Evolutionary conservation across 1,140 invertebrate genomes (phyloP).

Genomic region (Odontomachus brunneus): DNA sequence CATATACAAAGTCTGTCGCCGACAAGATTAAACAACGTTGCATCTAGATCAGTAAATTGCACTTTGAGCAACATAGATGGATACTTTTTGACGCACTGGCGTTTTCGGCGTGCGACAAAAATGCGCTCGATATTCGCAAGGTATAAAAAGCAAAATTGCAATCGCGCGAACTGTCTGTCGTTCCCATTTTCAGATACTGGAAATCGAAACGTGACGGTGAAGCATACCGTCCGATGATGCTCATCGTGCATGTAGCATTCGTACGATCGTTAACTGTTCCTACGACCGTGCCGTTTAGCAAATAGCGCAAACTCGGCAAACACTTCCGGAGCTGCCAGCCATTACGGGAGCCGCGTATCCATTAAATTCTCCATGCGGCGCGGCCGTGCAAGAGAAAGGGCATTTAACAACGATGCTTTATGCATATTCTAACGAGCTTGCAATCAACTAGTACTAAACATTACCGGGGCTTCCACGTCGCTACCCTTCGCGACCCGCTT

Average conservation of each 20-base stretch:
- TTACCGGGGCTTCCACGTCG: constrained; percentile 64
- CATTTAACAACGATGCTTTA: constrained; percentile 73
- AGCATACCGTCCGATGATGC: background rate
- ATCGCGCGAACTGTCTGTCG: background rate
- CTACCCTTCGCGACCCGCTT: constrained; percentile 53
- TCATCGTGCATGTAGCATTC: constrained; percentile 51
- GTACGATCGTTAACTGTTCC: constrained; percentile 55
- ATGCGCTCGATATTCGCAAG: too few species aligned
- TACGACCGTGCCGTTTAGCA: constrained; percentile 59
- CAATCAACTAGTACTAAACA: constrained; percentile 76
- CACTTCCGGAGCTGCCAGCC: constrained; percentile 62
- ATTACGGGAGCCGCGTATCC: constrained; percentile 41
- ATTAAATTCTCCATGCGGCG: constrained; percentile 59
- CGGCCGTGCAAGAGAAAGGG: constrained; percentile 61
- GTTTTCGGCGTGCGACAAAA: too few species aligned
- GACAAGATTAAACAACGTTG: too few species aligned
- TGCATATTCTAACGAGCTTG: constrained; percentile 76
- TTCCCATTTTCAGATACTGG: background rate
- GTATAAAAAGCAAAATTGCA: background rate
- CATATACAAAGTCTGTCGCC: too few species aligned
- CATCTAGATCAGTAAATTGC: too few species aligned
- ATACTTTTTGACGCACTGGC: too few species aligned
- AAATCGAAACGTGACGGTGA: constrained; percentile 36
- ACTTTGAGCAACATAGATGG: too few species aligned
- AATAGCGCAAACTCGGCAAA: constrained; percentile 60